A percentile compares a stretch with the other conserved stretches of the same genome.
Conservation (phyloP, 2,888 invertebrate genomes). For the Stenoptilia bipunctidactyla region DNA sequence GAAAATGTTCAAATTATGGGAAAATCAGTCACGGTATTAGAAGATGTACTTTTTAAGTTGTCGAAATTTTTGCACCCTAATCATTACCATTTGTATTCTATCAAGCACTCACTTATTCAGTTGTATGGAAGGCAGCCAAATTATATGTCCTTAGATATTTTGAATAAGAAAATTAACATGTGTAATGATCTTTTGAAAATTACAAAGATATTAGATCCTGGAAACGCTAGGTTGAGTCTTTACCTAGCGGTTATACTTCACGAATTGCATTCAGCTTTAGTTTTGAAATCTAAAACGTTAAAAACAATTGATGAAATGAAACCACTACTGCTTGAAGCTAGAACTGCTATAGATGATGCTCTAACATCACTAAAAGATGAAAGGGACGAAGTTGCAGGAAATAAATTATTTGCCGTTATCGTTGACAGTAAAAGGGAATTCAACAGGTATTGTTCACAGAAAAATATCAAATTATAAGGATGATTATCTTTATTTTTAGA, state of each 20-base stretch:
- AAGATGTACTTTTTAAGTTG: conserved; percentile 76
- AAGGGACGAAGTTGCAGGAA: conserved; percentile 63
- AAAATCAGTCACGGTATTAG: conserved; percentile 72
- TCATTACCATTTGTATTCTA: conserved; percentile 86
- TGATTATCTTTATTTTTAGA: conserved; percentile 9
- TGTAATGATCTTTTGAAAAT: conserved; percentile 75
- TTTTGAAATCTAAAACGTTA: conserved; percentile 54
- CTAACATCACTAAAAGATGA: conserved; percentile 61
- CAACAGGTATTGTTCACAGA: conserved; percentile 56
- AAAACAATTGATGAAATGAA: conserved; percentile 44
- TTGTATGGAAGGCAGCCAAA: conserved; percentile 80
- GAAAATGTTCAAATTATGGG: conserved; percentile 74
- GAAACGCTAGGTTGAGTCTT: conserved; percentile 79
- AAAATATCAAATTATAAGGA: conserved; percentile 30
- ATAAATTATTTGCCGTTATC: conserved; percentile 60
- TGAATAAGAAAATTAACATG: conserved; percentile 76
- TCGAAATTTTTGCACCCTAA: conserved; percentile 84
- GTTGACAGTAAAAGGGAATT: conserved; percentile 57
- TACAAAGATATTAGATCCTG: conserved; percentile 77
- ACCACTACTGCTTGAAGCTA: conserved; percentile 51
- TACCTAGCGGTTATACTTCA: conserved; percentile 84
- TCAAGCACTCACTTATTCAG: conserved; percentile 86
- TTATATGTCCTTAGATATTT: conserved; percentile 71
- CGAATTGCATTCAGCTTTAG: conserved; percentile 74
- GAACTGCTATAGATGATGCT: conserved; percentile 48